Evolutionary conservation across 2,797 vertebrate genomes (phyloP).

Genomic region (Aplochiton taeniatus): DNA sequence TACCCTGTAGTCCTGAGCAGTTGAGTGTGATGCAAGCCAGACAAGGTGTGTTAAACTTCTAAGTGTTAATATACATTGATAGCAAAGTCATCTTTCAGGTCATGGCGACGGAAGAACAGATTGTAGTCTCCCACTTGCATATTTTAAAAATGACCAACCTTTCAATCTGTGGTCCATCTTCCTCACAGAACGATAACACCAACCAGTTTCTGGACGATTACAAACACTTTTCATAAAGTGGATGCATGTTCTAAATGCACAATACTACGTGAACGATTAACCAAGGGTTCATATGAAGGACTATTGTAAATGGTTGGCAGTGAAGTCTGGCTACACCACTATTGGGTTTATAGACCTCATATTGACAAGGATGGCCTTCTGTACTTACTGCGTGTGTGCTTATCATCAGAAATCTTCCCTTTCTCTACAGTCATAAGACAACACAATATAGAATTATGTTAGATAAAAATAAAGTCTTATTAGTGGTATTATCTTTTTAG

Average conservation of each 20-base stretch:
- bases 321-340: constrained; percentile 31
- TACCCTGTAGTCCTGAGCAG: constrained; percentile 49
- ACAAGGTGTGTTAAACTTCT: constrained; percentile 44
- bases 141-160: constrained; percentile 63
- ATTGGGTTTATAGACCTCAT: constrained; percentile 32
- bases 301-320: constrained; percentile 30
- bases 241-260: constrained; percentile 62
- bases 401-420: constrained; percentile 57
- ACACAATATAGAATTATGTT: constrained; percentile 59
- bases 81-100: too few species aligned
- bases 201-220: constrained; percentile 65
- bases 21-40: background rate
- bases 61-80: constrained; percentile 18
- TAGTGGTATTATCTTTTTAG: constrained; percentile 55
- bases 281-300: constrained; percentile 48
- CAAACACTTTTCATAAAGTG: constrained; percentile 57
- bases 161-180: constrained; percentile 60
- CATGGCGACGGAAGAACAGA: constrained; percentile 29
- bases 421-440: constrained; percentile 54
- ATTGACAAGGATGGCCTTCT: constrained; percentile 64
- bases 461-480: constrained; percentile 73
- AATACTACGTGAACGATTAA: constrained; percentile 48
- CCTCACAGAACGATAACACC: constrained; percentile 59
- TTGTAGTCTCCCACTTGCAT: constrained; percentile 67
- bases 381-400: constrained; percentile 66